A percentile compares a stretch with the other conserved stretches of the same genome.
phyloP scores from a whole-genome alignment of 2,888 invertebrate genomes.

The Diachrysia chrysitis region DNA sequence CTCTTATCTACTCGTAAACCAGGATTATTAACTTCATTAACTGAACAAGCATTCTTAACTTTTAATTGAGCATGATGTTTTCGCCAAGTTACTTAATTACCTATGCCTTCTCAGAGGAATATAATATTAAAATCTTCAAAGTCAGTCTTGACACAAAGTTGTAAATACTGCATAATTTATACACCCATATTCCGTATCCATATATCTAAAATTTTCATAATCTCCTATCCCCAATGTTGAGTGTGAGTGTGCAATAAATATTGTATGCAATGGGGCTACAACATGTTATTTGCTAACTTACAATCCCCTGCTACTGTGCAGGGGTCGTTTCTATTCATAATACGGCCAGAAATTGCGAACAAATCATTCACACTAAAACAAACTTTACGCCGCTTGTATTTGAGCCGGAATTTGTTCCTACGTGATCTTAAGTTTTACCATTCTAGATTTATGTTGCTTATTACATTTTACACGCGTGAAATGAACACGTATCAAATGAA shows the following conservation, averaged over 20 bases:
- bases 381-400: constrained; percentile 61
- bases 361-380: constrained; percentile 59
- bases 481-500: constrained; percentile 76
- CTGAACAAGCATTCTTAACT: constrained; percentile 62
- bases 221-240: constrained; percentile 71
- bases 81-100: constrained; percentile 60
- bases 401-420: constrained; percentile 49
- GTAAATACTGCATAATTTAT: constrained; percentile 67
- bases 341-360: constrained; percentile 74
- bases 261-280: constrained; percentile 79
- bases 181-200: constrained; percentile 59
- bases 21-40: constrained; percentile 64
- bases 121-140: constrained; percentile 59
- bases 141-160: constrained; percentile 45
- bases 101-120: constrained; percentile 59
- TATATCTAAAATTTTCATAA: constrained; percentile 77
- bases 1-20: constrained; percentile 54
- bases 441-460: constrained; percentile 85
- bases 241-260: constrained; percentile 81
- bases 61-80: constrained; percentile 67
- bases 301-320: constrained; percentile 73
- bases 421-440: constrained; percentile 57
- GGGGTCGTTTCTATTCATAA: constrained; percentile 84
- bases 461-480: constrained; percentile 86
- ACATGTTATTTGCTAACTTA: constrained; percentile 83